These are phyloP conservation scores for Isichthys henryi DNA, from an alignment of 2,113 vertebrate genomes.

Conservation along the genomic window DNA sequence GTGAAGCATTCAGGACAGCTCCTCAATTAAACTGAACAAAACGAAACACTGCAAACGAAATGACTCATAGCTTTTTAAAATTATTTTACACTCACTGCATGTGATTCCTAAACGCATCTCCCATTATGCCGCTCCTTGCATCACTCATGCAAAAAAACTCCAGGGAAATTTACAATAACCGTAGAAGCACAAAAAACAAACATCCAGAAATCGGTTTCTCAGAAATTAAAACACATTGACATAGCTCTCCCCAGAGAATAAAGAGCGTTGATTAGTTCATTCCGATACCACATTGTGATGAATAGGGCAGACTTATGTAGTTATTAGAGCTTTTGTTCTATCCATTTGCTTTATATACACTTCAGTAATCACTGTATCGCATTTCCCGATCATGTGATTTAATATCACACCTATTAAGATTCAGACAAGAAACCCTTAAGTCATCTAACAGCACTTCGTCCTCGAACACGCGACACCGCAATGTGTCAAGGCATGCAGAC, in stretches of 20 bases:
- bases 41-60: background rate
- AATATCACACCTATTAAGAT: background rate
- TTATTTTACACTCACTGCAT: background rate
- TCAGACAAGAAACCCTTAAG: background rate
- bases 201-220: background rate
- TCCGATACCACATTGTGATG: background rate
- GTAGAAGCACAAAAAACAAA: background rate
- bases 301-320: background rate
- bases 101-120: background rate
- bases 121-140: background rate
- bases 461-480: background rate
- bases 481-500: background rate
- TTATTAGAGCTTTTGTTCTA: background rate
- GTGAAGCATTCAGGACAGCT: background rate
- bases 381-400: background rate
- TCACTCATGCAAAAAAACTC: background rate
- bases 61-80: background rate
- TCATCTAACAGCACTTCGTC: background rate
- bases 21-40: background rate
- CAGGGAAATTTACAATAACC: constrained; percentile 2
- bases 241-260: background rate
- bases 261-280: background rate
- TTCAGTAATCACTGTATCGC: background rate
- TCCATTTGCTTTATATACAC: background rate
- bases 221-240: background rate